These are phyloP conservation scores for Hydrochoerus hydrochaeris DNA, from an alignment of 2,113 vertebrate genomes.

Conservation along the genomic window DNA sequence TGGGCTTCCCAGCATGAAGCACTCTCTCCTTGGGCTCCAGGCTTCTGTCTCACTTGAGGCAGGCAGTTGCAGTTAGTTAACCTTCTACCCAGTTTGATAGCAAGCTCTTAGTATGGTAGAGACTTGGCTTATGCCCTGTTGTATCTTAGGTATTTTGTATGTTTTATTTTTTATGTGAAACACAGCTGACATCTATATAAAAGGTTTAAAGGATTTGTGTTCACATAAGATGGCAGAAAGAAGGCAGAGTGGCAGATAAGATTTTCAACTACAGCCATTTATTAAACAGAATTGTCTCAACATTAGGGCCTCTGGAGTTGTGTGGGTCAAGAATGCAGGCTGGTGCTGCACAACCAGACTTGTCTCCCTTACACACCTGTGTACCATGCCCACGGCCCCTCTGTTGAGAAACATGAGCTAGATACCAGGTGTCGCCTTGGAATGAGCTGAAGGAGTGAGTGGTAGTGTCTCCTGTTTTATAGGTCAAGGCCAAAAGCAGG, in stretches of 20 bases:
- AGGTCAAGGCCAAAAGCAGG: neutral
- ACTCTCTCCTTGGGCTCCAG: neutral
- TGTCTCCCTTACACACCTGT: neutral
- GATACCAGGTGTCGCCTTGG: neutral
- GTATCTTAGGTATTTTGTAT: neutral
- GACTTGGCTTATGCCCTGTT: neutral
- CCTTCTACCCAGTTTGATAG: neutral
- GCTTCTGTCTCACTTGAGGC: neutral
- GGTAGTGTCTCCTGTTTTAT: neutral
- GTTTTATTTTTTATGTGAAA: neutral
- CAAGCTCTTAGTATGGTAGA: neutral
- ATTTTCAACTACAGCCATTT: neutral
- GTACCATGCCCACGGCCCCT: neutral
- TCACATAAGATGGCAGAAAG: neutral
- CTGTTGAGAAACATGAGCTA: neutral
- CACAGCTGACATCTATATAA: neutral
- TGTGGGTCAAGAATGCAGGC: neutral
- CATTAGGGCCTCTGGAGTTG: neutral
- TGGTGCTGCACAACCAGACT: neutral
- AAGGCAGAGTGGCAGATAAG: neutral
- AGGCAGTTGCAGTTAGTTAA: neutral
- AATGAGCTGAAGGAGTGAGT: neutral
- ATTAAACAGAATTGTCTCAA: neutral
- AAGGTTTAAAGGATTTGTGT: neutral
- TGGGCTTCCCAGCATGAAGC: neutral